Base-by-base conservation (phyloP, 1,140 invertebrate genomes). In the Zaprionus taronus region DNA sequence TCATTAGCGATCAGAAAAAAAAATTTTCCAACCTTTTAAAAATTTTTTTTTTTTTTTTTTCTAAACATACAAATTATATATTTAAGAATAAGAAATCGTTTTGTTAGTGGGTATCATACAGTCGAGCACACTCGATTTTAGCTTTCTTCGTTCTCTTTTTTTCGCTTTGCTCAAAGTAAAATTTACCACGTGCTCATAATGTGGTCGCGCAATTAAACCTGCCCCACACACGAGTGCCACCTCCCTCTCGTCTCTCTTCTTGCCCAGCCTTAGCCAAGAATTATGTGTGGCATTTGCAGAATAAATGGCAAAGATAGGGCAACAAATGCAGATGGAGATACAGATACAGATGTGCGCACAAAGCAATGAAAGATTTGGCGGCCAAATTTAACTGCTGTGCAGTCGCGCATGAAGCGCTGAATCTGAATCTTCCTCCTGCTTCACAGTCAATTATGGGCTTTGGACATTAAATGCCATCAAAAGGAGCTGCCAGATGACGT, bases 391-490 rank as follows among this genome's bases (percentile, higher is more conserved):
- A 89, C 84, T 87, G 85, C 84, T 89, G 81, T 89, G 81, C 84
- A 89, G 81, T 84, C 78, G 85, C 71, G 81, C 84, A 87, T 89
- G 55, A 87, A 76, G 83, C 72, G 66, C 64, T 65, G 53, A 51
- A 73, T 64, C 70, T 56, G 60, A 41, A 61, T 63, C 64, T 68
- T 31, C 47, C 55, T 20, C 2, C 20, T 41, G 20, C 22, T 31
- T 58, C 34, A 17, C 57, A 81, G 86, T 84, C 85, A 89, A 89
- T 89, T 89, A 89, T 90, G 85, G 79, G 72, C 81, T 72, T 80
- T 82, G 82, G 86, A 85, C 85, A 90, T 90, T 90, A 90, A 91
- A 90, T 90, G 85, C 82, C 85, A 90, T 90, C 90, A 47, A 17
- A 47, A 47, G 41, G 7, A 47, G 41, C n/a, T 17, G 41, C n/a